Evolutionary conservation across 2,888 invertebrate genomes (phyloP).

Genomic region (Epistrophella euchroma): DNA sequence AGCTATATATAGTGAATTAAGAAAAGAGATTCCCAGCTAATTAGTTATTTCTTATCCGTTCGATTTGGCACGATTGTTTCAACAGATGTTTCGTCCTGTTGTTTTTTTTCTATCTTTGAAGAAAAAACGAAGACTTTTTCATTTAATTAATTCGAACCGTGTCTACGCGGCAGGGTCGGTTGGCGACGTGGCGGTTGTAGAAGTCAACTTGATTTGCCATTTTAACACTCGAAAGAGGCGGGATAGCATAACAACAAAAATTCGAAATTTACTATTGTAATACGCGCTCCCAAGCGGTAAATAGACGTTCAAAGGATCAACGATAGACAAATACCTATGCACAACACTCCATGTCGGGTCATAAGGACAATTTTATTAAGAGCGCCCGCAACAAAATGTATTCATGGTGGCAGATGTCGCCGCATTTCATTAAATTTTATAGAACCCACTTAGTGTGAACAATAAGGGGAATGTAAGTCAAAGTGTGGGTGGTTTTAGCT

Average conservation of each 20-base stretch:
- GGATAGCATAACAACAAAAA: constrained; percentile 16
- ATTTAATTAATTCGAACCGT: constrained; percentile 73
- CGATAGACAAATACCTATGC: constrained; percentile 37
- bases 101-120: neutral
- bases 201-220: constrained; percentile 39
- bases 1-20: constrained; percentile 50
- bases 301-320: constrained; percentile 58
- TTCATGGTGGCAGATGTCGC: constrained; percentile 74
- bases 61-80: constrained; percentile 72
- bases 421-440: constrained; percentile 76
- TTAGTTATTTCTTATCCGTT: constrained; percentile 75
- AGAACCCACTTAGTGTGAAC: constrained; percentile 69
- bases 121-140: constrained; percentile 28
- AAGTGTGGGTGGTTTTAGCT: neutral
- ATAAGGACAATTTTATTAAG: constrained; percentile 75
- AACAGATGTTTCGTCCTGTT: constrained; percentile 70
- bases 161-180: neutral
- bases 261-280: constrained; percentile 64
- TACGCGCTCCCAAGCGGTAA: constrained; percentile 66
- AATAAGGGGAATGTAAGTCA: constrained; percentile 20
- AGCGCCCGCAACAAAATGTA: constrained; percentile 75
- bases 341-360: constrained; percentile 45
- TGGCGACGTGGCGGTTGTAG: neutral
- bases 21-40: constrained; percentile 70
- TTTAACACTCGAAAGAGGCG: constrained; percentile 6